phyloP scores from a whole-genome alignment of 2,888 invertebrate genomes.

The Dynastes tityus region DNA sequence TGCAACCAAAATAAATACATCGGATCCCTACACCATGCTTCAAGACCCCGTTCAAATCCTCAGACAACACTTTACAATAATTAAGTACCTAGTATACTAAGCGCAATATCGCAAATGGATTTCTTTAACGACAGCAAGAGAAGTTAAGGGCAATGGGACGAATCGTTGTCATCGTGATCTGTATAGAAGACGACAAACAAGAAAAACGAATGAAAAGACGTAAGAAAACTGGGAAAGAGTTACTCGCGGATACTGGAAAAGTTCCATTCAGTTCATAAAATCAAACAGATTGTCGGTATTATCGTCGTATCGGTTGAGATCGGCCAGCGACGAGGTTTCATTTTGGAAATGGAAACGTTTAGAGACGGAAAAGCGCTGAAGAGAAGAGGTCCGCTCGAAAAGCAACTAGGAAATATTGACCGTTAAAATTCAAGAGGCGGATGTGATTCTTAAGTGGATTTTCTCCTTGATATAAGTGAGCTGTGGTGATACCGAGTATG shows the following conservation, averaged over 20 bases:
- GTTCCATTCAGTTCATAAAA: slow-evolving; percentile 36
- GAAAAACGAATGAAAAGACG: not conserved
- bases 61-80: slow-evolving; percentile 12
- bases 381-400: slow-evolving; percentile 2
- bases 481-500: slow-evolving; percentile 12
- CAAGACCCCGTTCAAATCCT: too few relatives aligned
- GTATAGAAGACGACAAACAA: slow-evolving; percentile 22
- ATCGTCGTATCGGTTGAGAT: slow-evolving; percentile 34
- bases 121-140: not conserved
- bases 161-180: slow-evolving; percentile 25
- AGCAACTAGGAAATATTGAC: slow-evolving; percentile 38
- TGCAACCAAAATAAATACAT: not conserved
- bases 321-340: slow-evolving; percentile 28
- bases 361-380: not conserved
- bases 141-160: slow-evolving; percentile 22
- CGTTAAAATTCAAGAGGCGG: slow-evolving; percentile 36
- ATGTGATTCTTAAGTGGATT: slow-evolving; percentile 37
- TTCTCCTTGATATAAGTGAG: slow-evolving; percentile 28
- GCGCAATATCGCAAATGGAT: slow-evolving; percentile 25
- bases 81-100: slow-evolving; percentile 11
- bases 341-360: slow-evolving; percentile 35
- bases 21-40: not conserved
- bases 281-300: slow-evolving; percentile 45
- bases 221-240: slow-evolving; percentile 32
- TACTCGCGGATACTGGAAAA: slow-evolving; percentile 27